These are phyloP conservation scores for Otus scops DNA, from an alignment of 2,797 vertebrate genomes.

Conservation along the genomic window DNA sequence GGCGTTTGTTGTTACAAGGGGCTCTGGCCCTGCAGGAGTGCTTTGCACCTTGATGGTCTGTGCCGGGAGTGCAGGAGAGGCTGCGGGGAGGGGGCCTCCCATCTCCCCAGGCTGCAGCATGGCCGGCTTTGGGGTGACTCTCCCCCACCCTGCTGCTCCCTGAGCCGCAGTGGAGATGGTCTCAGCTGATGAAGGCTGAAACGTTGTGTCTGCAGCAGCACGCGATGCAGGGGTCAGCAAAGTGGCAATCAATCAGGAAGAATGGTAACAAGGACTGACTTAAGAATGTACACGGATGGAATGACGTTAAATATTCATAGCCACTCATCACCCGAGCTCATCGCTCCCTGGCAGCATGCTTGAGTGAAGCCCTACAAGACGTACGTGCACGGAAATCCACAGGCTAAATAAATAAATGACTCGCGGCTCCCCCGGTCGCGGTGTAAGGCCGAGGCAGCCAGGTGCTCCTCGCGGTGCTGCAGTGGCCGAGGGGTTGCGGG, in stretches of 20 bases:
- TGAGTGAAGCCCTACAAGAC: not conserved
- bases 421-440: fast-evolving
- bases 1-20: fast-evolving
- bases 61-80: not conserved
- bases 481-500: no score
- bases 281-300: not conserved
- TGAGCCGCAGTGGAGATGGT: fast-evolving
- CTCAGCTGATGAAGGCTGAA: not conserved
- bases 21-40: no score
- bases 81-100: not conserved
- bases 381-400: not conserved
- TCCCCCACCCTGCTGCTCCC: not conserved
- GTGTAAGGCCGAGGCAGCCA: not conserved
- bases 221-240: not conserved
- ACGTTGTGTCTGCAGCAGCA: no score
- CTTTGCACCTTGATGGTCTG: no score
- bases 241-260: not conserved
- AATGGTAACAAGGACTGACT: not conserved
- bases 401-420: not conserved
- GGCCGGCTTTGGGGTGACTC: not conserved
- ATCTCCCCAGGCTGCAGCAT: not conserved
- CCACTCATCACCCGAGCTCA: not conserved
- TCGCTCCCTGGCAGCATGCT: not conserved
- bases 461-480: no score
- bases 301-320: not conserved